These are phyloP conservation scores for Tetragonula clypearis DNA, from an alignment of 1,140 invertebrate genomes.

Conservation along the genomic window DNA sequence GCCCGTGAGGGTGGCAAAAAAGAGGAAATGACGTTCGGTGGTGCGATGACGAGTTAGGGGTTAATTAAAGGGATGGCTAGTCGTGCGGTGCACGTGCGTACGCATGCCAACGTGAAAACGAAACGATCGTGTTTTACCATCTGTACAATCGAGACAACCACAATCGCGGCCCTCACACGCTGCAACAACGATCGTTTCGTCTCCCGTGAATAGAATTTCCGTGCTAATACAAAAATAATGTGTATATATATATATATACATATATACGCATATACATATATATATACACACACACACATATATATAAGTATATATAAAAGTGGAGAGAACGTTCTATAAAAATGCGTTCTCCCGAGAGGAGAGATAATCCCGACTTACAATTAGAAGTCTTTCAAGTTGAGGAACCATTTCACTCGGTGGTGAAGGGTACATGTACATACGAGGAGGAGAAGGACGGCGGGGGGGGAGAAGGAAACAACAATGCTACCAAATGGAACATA, in stretches of 20 bases:
- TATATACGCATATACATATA: not conserved
- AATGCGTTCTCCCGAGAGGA: slow-evolving; percentile 14
- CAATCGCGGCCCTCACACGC: not conserved
- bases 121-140: slow-evolving; percentile 20
- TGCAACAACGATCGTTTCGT: slow-evolving; percentile 30
- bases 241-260: not conserved
- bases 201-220: slow-evolving; percentile 38
- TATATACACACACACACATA: not conserved
- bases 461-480: not conserved
- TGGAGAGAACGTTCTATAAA: not conserved
- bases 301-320: not conserved
- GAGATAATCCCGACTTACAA: not conserved
- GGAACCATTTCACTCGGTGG: not conserved
- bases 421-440: not conserved
- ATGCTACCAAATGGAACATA: not conserved
- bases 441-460: too few relatives aligned
- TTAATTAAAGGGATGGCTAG: slow-evolving; percentile 40
- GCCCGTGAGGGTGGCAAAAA: slow-evolving; percentile 45
- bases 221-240: slow-evolving; percentile 43
- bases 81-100: slow-evolving; percentile 62
- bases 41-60: slow-evolving; percentile 30
- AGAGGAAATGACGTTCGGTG: slow-evolving; percentile 12
- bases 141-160: too few relatives aligned
- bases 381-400: not conserved
- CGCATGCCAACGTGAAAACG: slow-evolving; percentile 46